Conservation (phyloP, 2,113 vertebrate genomes). For the Sinocyclocheilus rhinocerous region DNA sequence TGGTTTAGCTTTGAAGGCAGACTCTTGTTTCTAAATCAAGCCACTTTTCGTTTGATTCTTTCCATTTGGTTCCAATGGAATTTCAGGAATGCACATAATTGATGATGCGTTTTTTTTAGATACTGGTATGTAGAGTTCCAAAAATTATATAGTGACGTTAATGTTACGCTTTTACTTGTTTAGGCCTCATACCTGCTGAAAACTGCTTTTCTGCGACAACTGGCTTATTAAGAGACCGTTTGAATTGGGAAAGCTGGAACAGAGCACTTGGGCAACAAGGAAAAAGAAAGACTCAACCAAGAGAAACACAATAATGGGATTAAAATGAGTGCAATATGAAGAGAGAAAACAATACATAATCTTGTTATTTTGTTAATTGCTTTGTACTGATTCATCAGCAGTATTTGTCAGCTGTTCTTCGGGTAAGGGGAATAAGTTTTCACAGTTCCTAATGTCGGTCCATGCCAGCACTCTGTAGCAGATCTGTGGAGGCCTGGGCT, state of each 20-base stretch:
- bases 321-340: conserved; percentile 68
- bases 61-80: conserved; percentile 25
- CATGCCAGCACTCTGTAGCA: conserved; percentile 90
- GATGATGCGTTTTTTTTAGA: background rate
- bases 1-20: conserved; percentile 53
- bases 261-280: conserved; percentile 58
- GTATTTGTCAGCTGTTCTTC: conserved; percentile 45
- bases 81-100: background rate
- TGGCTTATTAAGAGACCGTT: background rate
- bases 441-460: conserved; percentile 83
- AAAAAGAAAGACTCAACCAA: conserved; percentile 50
- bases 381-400: conserved; percentile 67
- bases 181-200: background rate
- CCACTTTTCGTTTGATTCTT: background rate
- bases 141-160: background rate
- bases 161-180: background rate
- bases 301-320: conserved; percentile 72
- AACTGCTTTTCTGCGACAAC: background rate
- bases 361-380: conserved; percentile 71
- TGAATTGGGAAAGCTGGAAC: conserved; percentile 70
- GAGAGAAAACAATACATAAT: conserved; percentile 69
- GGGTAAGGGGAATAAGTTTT: conserved; percentile 50
- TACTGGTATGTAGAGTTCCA: background rate
- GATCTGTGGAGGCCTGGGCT: conserved; percentile 88
- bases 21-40: conserved; percentile 24